phyloP scores from a whole-genome alignment of 2,888 invertebrate genomes.

The Euzophera pinguis region DNA sequence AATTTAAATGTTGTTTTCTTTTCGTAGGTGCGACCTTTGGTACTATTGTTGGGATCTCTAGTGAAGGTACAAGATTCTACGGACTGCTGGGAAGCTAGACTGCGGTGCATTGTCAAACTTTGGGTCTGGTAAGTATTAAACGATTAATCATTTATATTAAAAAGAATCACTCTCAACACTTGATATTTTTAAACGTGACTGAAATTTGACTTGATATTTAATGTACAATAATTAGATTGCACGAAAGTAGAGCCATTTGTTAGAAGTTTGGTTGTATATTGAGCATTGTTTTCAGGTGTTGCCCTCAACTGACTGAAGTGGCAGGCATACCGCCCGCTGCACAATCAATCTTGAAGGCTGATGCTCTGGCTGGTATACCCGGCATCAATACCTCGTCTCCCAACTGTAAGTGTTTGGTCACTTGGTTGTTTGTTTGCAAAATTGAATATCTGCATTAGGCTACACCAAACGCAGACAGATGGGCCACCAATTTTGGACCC shows the following conservation, averaged over 20 bases:
- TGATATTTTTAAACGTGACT: too few relatives aligned
- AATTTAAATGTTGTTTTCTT: not conserved
- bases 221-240: too few relatives aligned
- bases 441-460: too few relatives aligned
- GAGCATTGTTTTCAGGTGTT: constrained; percentile 61
- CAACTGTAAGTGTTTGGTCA: constrained; percentile 69
- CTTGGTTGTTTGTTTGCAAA: too few relatives aligned
- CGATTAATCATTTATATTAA: too few relatives aligned
- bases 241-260: too few relatives aligned
- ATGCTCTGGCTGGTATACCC: constrained; percentile 59
- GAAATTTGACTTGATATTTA: too few relatives aligned
- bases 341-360: constrained; percentile 55
- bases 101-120: constrained; percentile 92
- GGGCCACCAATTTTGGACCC: too few relatives aligned
- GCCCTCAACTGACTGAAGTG: constrained; percentile 70
- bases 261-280: too few relatives aligned
- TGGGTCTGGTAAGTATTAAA: constrained; percentile 79
- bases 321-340: constrained; percentile 69
- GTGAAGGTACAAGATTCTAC: constrained; percentile 92
- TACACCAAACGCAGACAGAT: too few relatives aligned
- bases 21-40: constrained; percentile 89
- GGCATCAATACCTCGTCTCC: constrained; percentile 68
- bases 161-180: too few relatives aligned
- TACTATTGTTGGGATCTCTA: constrained; percentile 91
- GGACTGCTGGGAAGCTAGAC: constrained; percentile 95